Evolutionary conservation across 1,140 invertebrate genomes (phyloP).

Genomic region (Drosophila parabipectinata): DNA sequence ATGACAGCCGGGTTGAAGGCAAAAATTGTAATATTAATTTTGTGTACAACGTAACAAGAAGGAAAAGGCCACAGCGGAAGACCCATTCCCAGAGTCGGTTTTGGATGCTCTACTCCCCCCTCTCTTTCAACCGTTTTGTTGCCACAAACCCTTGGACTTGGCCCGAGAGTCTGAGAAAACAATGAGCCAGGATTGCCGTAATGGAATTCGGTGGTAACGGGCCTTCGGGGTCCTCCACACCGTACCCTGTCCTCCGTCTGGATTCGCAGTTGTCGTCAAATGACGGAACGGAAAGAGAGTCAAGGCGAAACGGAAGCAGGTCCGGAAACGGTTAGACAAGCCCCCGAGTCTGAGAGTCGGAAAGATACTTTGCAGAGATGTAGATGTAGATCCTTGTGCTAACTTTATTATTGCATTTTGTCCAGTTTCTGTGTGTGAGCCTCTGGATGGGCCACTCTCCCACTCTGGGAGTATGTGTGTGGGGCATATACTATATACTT

Average conservation of each 20-base stretch:
- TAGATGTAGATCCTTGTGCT: conserved; percentile 27
- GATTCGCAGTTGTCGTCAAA: conserved; percentile 42
- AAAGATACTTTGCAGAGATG: conserved; percentile 27
- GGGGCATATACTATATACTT: conserved; percentile 59
- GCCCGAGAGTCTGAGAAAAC: conserved; percentile 62
- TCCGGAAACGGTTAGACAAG: conserved; percentile 51
- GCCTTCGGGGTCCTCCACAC: conserved; percentile 37
- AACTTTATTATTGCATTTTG: conserved; percentile 72
- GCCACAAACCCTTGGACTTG: conserved; percentile 19
- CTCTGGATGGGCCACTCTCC: neutral
- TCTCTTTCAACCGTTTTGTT: neutral
- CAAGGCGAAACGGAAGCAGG: conserved; percentile 69
- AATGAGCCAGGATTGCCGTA: conserved; percentile 77
- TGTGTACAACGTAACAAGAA: conserved; percentile 50
- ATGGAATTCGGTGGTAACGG: conserved; percentile 76
- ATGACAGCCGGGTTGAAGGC: conserved; percentile 67
- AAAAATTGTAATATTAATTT: conserved; percentile 82
- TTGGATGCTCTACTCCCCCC: neutral
- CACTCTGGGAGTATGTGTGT: neutral
- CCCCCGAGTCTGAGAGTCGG: conserved; percentile 37
- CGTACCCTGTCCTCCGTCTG: conserved; percentile 13
- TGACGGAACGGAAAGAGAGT: conserved; percentile 36
- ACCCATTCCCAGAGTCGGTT: neutral
- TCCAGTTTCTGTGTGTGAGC: conserved; percentile 13
- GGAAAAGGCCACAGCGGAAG: conserved; percentile 36